A percentile compares a stretch with the other conserved stretches of the same genome.
phyloP scores from a whole-genome alignment of 2,113 vertebrate species.

The Rhagologus leucostigma region DNA sequence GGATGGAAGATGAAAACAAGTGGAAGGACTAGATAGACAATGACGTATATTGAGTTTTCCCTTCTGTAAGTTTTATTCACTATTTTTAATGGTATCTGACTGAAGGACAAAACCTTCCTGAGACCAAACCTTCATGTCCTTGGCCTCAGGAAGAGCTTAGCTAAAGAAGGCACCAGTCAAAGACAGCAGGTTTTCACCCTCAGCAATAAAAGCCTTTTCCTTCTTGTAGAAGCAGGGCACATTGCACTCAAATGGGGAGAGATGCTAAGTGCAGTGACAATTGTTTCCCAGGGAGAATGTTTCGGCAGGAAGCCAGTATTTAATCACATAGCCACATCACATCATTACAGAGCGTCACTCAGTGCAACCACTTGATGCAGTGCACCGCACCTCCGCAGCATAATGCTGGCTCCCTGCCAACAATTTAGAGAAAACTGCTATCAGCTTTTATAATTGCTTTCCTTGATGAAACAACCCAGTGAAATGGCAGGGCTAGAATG shows the following conservation, averaged over 20 bases:
- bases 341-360: constrained; percentile 59
- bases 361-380: constrained; percentile 64
- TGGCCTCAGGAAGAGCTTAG: constrained; percentile 5
- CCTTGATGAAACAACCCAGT: constrained; percentile 33
- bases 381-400: constrained; percentile 36
- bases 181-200: background rate
- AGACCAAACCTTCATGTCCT: background rate
- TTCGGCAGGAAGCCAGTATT: constrained; percentile 68
- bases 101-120: background rate
- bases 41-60: background rate
- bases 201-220: background rate
- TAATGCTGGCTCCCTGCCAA: constrained; percentile 59
- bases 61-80: background rate
- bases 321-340: constrained; percentile 70
- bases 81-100: background rate
- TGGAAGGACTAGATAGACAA: background rate
- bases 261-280: constrained; percentile 55
- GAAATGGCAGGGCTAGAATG: constrained; percentile 34
- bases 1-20: background rate
- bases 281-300: constrained; percentile 64
- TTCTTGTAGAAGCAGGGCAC: background rate
- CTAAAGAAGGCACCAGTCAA: constrained; percentile 4
- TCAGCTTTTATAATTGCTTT: constrained; percentile 65
- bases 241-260: constrained; percentile 19
- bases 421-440: constrained; percentile 49